A percentile compares a stretch with the other conserved stretches of the same genome.
phyloP scores from a whole-genome alignment of 2,888 invertebrate genomes.

The Orthosia gracilis region DNA sequence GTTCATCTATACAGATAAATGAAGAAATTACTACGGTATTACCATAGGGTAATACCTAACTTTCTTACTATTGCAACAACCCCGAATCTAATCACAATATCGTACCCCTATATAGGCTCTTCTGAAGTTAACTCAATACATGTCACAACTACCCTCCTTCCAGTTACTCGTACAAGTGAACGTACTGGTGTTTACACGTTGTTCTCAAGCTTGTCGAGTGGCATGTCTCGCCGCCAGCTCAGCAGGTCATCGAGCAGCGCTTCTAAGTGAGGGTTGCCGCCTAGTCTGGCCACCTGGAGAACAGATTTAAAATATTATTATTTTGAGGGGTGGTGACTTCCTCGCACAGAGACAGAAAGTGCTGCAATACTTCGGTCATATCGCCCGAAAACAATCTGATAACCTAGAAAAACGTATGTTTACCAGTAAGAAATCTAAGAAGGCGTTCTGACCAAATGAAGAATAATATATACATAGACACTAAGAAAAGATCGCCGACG shows the following conservation, averaged over 20 bases:
- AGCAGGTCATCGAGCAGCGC: slow-evolving; percentile 94
- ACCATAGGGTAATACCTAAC: too few species aligned
- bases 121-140: background rate
- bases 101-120: background rate
- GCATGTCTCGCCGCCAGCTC: slow-evolving; percentile 89
- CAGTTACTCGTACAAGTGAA: slow-evolving; percentile 38
- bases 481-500: too few species aligned
- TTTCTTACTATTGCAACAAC: slow-evolving; percentile 20
- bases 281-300: slow-evolving; percentile 92
- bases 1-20: too few species aligned
- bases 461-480: too few species aligned
- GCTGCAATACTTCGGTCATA: too few species aligned
- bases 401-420: too few species aligned
- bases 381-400: too few species aligned
- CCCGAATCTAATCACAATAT: slow-evolving; percentile 2
- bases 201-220: slow-evolving; percentile 60
- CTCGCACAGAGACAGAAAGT: too few species aligned
- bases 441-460: too few species aligned
- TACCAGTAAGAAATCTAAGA: too few species aligned
- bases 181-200: slow-evolving; percentile 62
- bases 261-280: slow-evolving; percentile 95
- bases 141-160: background rate
- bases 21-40: too few species aligned
- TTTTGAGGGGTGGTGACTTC: too few species aligned
- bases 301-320: background rate